Evolutionary conservation across 2,113 vertebrate genomes (phyloP).

Genomic region (Hypanus sabinus): DNA sequence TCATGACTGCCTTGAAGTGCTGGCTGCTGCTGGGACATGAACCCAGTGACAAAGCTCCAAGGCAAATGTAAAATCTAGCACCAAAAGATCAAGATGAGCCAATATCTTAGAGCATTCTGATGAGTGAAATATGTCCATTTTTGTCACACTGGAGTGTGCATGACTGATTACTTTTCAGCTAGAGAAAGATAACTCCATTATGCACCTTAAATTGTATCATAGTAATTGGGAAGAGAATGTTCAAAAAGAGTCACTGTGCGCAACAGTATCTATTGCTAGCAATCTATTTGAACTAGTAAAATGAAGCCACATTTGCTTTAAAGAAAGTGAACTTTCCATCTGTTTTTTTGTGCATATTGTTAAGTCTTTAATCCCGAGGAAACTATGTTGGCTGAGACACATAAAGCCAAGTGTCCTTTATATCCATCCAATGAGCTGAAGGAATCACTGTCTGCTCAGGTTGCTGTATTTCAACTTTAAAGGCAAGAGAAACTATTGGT

Average conservation of each 20-base stretch:
- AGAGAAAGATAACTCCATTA: neutral
- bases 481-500: neutral
- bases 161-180: neutral
- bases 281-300: neutral
- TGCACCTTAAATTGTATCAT: neutral
- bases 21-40: constrained; percentile 18
- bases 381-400: neutral
- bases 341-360: neutral
- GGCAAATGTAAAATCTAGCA: neutral
- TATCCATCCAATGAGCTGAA: neutral
- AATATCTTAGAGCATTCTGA: neutral
- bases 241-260: neutral
- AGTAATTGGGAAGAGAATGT: neutral
- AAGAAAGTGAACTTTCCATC: neutral
- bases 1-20: neutral
- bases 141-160: neutral
- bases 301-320: neutral
- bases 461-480: neutral
- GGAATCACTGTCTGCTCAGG: neutral
- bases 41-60: neutral
- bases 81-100: constrained; percentile 2
- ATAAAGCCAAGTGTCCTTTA: neutral
- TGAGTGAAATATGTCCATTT: constrained; percentile 13
- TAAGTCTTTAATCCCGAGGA: neutral
- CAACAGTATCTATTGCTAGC: neutral